These are phyloP conservation scores for Clarias pachynema DNA, from an alignment of 2,797 vertebrate genomes.

Conservation along the genomic window DNA sequence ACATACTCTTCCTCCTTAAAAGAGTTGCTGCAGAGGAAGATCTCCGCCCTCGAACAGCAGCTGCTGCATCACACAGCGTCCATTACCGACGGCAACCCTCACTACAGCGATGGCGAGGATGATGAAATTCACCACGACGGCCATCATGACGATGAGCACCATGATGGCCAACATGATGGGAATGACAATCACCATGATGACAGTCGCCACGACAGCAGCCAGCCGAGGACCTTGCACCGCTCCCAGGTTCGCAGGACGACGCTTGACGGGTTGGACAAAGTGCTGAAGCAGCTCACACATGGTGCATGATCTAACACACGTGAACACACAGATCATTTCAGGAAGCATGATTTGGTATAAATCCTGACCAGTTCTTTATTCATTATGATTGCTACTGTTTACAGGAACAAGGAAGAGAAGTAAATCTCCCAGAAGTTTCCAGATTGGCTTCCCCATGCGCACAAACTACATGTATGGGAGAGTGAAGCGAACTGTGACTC, in stretches of 20 bases:
- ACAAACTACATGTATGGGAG: conserved; percentile 85
- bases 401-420: conserved; percentile 61
- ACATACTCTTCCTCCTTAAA: conserved; percentile 79
- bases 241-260: conserved; percentile 47
- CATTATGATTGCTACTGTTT: no score
- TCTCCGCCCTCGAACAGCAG: conserved; percentile 79
- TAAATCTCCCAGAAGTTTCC: conserved; percentile 72
- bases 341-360: neutral
- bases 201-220: conserved; percentile 54
- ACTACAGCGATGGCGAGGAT: conserved; percentile 16
- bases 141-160: conserved; percentile 24
- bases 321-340: conserved; percentile 27
- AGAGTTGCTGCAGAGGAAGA: conserved; percentile 84
- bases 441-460: conserved; percentile 84
- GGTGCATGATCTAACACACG: conserved; percentile 58
- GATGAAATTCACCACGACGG: conserved; percentile 1
- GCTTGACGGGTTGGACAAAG: conserved; percentile 72
- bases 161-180: conserved; percentile 29
- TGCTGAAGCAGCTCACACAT: conserved; percentile 74
- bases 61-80: conserved; percentile 66
- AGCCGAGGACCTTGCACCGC: conserved; percentile 63
- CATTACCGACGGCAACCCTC: conserved; percentile 35
- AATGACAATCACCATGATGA: conserved; percentile 32
- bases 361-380: neutral
- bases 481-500: conserved; percentile 76